Evolutionary conservation across 2,113 vertebrate species (phyloP).

Genomic region (Seriola rivoliana): DNA sequence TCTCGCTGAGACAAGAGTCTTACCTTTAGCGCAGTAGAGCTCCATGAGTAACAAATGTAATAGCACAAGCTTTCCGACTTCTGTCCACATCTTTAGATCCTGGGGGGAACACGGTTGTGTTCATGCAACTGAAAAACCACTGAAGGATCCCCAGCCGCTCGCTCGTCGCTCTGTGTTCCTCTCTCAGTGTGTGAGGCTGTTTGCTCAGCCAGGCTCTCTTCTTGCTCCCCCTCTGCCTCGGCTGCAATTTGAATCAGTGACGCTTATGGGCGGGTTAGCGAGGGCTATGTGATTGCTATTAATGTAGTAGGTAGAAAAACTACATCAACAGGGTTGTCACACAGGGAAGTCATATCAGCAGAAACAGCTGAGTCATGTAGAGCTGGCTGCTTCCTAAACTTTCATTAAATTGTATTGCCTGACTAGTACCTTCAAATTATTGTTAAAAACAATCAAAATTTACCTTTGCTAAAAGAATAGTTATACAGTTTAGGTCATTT

Average conservation of each 20-base stretch:
- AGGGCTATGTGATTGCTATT: constrained; percentile 41
- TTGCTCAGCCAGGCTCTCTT: constrained; percentile 46
- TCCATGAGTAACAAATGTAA: constrained; percentile 83
- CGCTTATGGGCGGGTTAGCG: constrained; percentile 78
- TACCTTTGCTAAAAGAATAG: not conserved
- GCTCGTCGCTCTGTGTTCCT: constrained; percentile 17
- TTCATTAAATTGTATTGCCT: not conserved
- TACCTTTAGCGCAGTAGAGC: constrained; percentile 79
- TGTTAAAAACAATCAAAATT: not conserved
- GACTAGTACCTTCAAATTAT: not conserved
- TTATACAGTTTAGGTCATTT: no score
- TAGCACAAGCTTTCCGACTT: constrained; percentile 81
- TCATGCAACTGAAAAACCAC: constrained; percentile 55
- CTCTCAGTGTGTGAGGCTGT: constrained; percentile 44
- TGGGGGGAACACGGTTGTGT: constrained; percentile 32
- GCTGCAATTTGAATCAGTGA: constrained; percentile 81
- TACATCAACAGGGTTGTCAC: not conserved
- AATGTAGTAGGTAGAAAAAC: constrained; percentile 10
- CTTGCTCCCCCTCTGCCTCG: constrained; percentile 53
- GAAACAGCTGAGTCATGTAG: constrained; percentile 39
- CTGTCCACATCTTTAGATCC: constrained; percentile 84
- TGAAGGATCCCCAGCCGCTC: constrained; percentile 55
- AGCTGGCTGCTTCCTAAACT: not conserved
- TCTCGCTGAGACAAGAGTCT: constrained; percentile 41
- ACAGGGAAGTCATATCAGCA: not conserved